Evolutionary conservation across 2,888 invertebrate species (phyloP).

Genomic region (Luperina nickerlii): DNA sequence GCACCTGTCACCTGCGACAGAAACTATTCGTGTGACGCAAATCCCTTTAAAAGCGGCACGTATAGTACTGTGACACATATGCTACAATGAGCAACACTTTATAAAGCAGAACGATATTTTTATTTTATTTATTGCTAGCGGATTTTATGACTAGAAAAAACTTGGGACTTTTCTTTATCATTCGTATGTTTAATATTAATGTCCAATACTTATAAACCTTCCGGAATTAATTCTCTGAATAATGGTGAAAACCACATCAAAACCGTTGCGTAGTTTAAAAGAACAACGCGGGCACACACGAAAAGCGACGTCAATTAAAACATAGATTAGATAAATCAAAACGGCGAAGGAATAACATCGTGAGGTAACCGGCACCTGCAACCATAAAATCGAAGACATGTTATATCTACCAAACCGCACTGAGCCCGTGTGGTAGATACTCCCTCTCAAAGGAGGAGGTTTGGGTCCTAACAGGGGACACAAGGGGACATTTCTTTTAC

Average conservation of each 20-base stretch:
- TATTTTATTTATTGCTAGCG: constrained; percentile 3
- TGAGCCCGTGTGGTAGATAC: too few species aligned
- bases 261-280: neutral
- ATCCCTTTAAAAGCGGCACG: constrained; percentile 25
- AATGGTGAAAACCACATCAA: neutral
- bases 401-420: neutral
- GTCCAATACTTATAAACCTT: neutral
- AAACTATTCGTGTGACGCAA: constrained; percentile 34
- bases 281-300: neutral
- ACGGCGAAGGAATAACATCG: neutral
- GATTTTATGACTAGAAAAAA: neutral
- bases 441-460: too few species aligned
- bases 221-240: neutral
- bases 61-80: constrained; percentile 7
- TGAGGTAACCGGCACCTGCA: neutral
- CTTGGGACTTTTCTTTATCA: neutral
- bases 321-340: too few species aligned
- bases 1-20: constrained; percentile 27
- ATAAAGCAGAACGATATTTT: constrained; percentile 9
- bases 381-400: neutral
- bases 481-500: too few species aligned
- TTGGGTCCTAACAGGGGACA: too few species aligned
- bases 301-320: neutral
- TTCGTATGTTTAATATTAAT: neutral
- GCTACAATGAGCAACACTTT: constrained; percentile 13